phyloP scores from a whole-genome alignment of 2,888 invertebrate species.

The Tetropium fuscum region DNA sequence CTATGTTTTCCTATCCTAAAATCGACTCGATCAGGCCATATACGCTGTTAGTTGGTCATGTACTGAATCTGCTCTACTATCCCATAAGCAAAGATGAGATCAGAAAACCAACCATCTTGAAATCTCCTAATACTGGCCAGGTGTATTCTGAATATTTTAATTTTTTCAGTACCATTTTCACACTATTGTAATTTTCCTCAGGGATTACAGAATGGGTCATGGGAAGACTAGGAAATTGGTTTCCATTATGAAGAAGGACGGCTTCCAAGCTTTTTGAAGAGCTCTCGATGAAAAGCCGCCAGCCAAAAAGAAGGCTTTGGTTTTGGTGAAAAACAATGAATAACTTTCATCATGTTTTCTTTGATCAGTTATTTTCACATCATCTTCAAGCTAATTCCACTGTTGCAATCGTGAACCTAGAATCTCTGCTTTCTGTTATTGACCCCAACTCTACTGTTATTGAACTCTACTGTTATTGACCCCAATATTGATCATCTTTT shows the following conservation, averaged over 20 bases:
- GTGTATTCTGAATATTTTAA: slow-evolving; percentile 51
- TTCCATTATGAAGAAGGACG: slow-evolving; percentile 49
- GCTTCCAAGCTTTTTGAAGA: slow-evolving; percentile 42
- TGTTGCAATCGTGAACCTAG: slow-evolving; percentile 27
- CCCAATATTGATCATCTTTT: no score
- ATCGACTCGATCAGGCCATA: slow-evolving; percentile 37
- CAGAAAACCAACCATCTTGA: slow-evolving; percentile 49
- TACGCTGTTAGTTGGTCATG: slow-evolving; percentile 38
- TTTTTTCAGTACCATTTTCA: slow-evolving; percentile 47
- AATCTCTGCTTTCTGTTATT: slow-evolving; percentile 35
- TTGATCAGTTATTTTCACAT: slow-evolving; percentile 29
- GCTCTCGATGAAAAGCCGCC: slow-evolving; percentile 38
- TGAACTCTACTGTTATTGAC: no score
- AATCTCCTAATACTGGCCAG: slow-evolving; percentile 51
- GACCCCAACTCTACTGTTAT: no score
- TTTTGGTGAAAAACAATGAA: slow-evolving; percentile 30
- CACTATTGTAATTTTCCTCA: slow-evolving; percentile 53
- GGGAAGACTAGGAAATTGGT: slow-evolving; percentile 50
- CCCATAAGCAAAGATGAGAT: slow-evolving; percentile 49
- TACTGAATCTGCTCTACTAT: slow-evolving; percentile 34
- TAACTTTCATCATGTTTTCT: slow-evolving; percentile 29
- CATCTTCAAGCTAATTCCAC: slow-evolving; percentile 34
- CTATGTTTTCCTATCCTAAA: slow-evolving; percentile 38
- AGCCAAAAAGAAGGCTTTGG: slow-evolving; percentile 29
- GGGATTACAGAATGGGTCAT: slow-evolving; percentile 51